Evolutionary conservation across 2,888 invertebrate species (phyloP).

Genomic region (Phaonia tiefii): DNA sequence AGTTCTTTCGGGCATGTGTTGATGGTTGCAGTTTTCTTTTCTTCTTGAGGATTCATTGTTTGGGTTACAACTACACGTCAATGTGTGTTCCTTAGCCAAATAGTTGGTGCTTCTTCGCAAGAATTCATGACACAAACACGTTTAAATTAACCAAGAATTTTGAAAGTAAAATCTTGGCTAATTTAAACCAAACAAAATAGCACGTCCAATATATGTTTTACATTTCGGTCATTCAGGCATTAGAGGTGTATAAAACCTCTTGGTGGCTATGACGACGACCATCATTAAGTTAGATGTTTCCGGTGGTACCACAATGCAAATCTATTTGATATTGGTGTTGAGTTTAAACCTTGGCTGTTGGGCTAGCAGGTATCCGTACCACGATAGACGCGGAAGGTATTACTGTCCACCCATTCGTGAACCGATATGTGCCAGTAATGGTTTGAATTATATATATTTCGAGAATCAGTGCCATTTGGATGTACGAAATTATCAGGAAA

Average conservation of each 20-base stretch:
- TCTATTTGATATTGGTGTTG: slow-evolving; percentile 31
- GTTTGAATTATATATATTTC: slow-evolving; percentile 58
- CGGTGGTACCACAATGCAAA: background rate
- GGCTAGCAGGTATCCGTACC: background rate
- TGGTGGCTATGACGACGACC: background rate
- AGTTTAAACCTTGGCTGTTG: slow-evolving; percentile 24
- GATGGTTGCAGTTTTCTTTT: background rate
- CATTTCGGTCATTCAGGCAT: too few relatives aligned
- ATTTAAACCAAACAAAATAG: background rate
- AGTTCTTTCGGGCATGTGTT: background rate
- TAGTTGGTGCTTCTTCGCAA: too few relatives aligned
- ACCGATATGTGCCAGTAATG: slow-evolving; percentile 67
- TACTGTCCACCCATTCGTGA: background rate
- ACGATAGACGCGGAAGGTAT: background rate
- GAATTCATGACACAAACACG: too few relatives aligned
- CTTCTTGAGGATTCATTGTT: background rate
- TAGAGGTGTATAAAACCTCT: background rate
- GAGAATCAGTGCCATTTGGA: slow-evolving; percentile 64
- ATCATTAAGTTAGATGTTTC: background rate
- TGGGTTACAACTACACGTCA: background rate
- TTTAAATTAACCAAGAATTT: background rate
- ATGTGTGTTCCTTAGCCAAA: background rate
- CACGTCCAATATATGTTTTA: too few relatives aligned
- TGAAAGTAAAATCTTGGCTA: background rate
- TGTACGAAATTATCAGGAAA: slow-evolving; percentile 57